Conservation (phyloP, 2,797 vertebrate genomes). For the Hyperoplus immaculatus region DNA sequence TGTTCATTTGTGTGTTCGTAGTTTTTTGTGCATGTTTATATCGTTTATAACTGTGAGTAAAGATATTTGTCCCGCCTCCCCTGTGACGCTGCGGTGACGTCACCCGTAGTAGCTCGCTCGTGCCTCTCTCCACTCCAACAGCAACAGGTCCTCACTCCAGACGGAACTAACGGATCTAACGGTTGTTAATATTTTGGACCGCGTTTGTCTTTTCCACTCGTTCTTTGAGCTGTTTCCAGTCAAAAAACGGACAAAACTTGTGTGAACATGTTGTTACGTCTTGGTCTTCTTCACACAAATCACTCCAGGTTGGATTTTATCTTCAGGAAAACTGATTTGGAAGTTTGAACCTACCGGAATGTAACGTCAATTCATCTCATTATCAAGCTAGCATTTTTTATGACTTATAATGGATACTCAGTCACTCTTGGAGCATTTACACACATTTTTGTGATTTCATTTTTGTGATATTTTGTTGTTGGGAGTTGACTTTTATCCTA, state of each 20-base stretch:
- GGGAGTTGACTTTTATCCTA: neutral
- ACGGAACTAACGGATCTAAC: slow-evolving; percentile 13
- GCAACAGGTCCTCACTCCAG: slow-evolving; percentile 33
- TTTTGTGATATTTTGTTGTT: neutral
- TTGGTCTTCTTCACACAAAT: neutral
- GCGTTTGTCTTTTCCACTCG: neutral
- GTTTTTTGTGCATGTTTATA: neutral
- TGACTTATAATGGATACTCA: neutral
- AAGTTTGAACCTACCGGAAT: slow-evolving; percentile 36
- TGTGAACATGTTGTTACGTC: neutral
- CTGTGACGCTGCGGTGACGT: slow-evolving; percentile 53
- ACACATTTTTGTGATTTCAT: neutral
- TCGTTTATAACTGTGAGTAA: neutral
- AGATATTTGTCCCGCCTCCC: slow-evolving; percentile 30
- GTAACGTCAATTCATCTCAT: neutral
- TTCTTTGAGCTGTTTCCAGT: neutral
- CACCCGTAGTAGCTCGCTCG: slow-evolving; percentile 9
- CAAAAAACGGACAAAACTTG: neutral
- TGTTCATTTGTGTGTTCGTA: neutral
- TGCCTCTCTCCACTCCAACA: neutral
- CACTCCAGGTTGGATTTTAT: slow-evolving; percentile 26
- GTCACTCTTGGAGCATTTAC: neutral
- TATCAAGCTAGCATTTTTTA: neutral
- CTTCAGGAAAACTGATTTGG: slow-evolving; percentile 1
- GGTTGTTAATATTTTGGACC: slow-evolving; percentile 13